phyloP scores from a whole-genome alignment of 2,113 vertebrate genomes.

The Lepisosteus osseus region DNA sequence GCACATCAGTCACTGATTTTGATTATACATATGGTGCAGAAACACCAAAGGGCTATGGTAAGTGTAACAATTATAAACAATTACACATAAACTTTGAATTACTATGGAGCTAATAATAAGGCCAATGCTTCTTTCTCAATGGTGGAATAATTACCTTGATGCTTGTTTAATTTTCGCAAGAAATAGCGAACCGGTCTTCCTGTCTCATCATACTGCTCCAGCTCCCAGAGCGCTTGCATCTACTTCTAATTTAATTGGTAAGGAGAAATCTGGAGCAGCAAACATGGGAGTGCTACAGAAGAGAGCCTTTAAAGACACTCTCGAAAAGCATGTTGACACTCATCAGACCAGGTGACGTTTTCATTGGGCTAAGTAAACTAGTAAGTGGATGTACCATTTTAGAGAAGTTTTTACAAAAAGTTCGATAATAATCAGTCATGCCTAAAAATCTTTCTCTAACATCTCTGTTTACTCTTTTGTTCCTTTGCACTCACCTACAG shows the following conservation, averaged over 20 bases:
- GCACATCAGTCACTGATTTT: background rate
- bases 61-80: slow-evolving; percentile 1
- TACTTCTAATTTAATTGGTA: background rate
- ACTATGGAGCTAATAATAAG: slow-evolving; percentile 8
- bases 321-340: slow-evolving; percentile 15
- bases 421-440: background rate
- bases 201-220: slow-evolving; percentile 7
- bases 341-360: background rate
- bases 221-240: slow-evolving; percentile 11
- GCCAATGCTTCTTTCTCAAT: background rate
- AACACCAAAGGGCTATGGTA: no score
- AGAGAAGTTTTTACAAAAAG: background rate
- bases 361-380: background rate
- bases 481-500: no score
- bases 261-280: background rate
- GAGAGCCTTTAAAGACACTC: background rate
- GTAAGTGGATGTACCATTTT: background rate
- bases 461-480: no score
- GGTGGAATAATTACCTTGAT: slow-evolving; percentile 8
- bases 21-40: no score
- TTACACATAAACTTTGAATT: background rate
- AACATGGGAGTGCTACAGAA: slow-evolving; percentile 7
- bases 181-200: background rate
- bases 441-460: slow-evolving; percentile 1
- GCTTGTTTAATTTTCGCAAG: background rate